Evolutionary conservation across 2,888 invertebrate species (phyloP), one percentile per base, ranked within the genome.

Genomic region (Leptopilina syphax): DNA sequence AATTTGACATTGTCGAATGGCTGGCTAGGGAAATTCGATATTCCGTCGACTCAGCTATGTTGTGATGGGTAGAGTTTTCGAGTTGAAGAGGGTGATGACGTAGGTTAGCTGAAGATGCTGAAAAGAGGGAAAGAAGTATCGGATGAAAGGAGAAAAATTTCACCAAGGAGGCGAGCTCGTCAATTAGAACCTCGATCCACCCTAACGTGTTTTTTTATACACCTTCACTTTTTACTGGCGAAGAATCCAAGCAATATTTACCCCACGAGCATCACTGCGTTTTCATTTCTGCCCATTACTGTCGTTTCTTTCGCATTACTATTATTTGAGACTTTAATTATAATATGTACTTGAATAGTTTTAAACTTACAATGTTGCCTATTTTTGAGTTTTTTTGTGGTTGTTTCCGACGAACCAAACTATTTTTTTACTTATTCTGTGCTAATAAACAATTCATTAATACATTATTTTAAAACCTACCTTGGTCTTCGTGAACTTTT

Each of bases 31-130:
- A 65, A 65, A 65, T 65, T 65, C 13, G 65, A 65, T 65, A 65
- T 34, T 65, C 41, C 10, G 41, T 24, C 27, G 24, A 65, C 27
- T 65, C 65, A 65, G 41, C 65, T 34, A 41, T 65, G 13, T 65
- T 41, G 65, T 65, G 27, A 65, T 63, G 63, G 24, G 63, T 18
- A 18, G 18, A 63, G 63, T 63, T 63, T 65, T 41, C 41, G 41
- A 65, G 65, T 41, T 65, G 65, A 65, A 65, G 65, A 65, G 27
- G 34, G 65, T 34, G 65, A 65, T 65, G 41, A 65, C 65, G 65
- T 65, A 27, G 65, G 65, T 34, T 65, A 13, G 12, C 13, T 65
- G 34, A 41, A 41, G 65, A 65, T 34, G 65, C 65, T 34, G 12
- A 13, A 65, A 65, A 65, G 10, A 34, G 10, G 65, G 65, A 65